Base-by-base conservation (phyloP, 2,797 vertebrate genomes). In the Babyrousa celebensis region DNA sequence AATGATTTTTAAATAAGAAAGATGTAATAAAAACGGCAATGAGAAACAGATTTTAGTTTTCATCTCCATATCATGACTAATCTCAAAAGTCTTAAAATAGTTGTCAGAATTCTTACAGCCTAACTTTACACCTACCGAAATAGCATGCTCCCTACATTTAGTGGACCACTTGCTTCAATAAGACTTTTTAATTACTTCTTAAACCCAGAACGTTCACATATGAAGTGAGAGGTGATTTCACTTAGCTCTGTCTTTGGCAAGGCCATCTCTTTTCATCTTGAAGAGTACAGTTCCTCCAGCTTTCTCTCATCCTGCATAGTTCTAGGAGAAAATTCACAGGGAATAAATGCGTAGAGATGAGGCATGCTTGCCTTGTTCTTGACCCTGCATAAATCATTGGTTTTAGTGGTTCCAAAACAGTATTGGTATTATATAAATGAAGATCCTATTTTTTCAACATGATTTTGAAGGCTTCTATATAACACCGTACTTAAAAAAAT, bases 1-100 rank as follows among this genome's bases (percentile, higher is more conserved):
- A 95, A 84, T 93, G 36, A 67, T 43, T 94, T 95, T 94, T 71
- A 92, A 91, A 82, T 88, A 88, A 82, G 48, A 95, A 95, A 95
- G 79, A 85, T 84, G 27, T 20, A 86, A 58, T 74, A 79, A 56
- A 94, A 74, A 10, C 65, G n/a, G 9, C 71, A 71, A 11, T 72
- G 32, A 84, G 29, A 86, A 80, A 84, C 43, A 56, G 12, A 56
- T 56, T 89, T 96, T 78, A 83, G 74, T 97, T 97, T 87, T 62
- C 43, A 60, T 92, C 48, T 80, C 4, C 7, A n/a, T 88, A 40
- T 36, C 18, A 83, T 3, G 14, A 65, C 70, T 89, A 21, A 78
- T 62, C 25, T 60, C 67, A 32, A 75, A 90, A 89, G 40, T 80
- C 82, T 78, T 75, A 74, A 93, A 60, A 63, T 74, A 68, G 48